Base-by-base conservation (phyloP, 1,140 invertebrate genomes). In the Bactericera cockerelli region DNA sequence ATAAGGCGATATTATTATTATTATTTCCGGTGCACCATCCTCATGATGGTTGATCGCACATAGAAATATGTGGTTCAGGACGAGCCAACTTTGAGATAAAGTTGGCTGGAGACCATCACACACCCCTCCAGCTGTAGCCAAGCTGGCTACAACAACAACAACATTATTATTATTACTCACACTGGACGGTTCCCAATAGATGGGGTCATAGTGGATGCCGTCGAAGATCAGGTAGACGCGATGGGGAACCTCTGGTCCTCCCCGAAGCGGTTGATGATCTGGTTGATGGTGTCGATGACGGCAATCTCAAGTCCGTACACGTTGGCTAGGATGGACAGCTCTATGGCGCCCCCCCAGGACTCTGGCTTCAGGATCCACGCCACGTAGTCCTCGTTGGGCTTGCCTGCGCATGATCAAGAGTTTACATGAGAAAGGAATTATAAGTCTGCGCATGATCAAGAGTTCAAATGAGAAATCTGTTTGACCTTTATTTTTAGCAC, bases 301-400 rank as follows among this genome's bases (percentile, higher is more conserved):
- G 85, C 90, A 72, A 97, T 95, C 77, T 98, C 93, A 61, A 94
- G 72, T 36, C 84, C 82, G 74, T 89, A 96, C 72, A 87, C 86
- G 66, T 83, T 81, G 2, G 88, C 86, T n/a, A 98, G 72, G 60
- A 97, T 89, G 1, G 91, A 75, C 2, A 93, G 75, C 76, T 98
- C 94, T 65, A 98, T 97, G 42, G 87, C 93, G 65, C 94, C 93
- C 61, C 93, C 93, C 94, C 94, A 98, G 0, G 90, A 85, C 61
- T 82, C 85, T 1, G 83, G 75, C 64, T 82, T 82, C 56, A 81
- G 74, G 63, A 94, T 93, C 90, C 90, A 93, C 1, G 79, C 74
- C 68, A 87, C 91, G 69, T 98, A 98, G 62, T 91, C 87, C 0
- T 73, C 67, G 68, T 91, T 91, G 0, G 87, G 81, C 71, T 84